These are phyloP conservation scores for Drosophila anceps DNA, from an alignment of 2,888 invertebrate genomes.

Conservation along the genomic window DNA sequence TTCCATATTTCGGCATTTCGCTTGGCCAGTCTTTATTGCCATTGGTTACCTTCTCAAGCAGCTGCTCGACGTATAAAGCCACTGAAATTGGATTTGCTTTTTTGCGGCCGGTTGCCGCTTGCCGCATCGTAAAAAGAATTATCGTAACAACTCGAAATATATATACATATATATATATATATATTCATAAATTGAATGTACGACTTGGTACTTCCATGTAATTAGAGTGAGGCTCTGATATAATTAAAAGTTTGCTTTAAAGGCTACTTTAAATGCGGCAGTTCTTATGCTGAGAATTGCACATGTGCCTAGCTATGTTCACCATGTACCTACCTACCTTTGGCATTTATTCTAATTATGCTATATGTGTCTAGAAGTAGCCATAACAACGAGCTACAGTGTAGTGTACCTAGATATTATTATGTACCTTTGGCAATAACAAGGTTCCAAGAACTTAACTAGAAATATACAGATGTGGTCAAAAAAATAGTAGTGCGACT, in stretches of 20 bases:
- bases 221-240: background rate
- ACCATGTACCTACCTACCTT: background rate
- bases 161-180: background rate
- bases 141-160: slow-evolving; percentile 18
- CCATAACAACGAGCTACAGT: no score
- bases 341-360: background rate
- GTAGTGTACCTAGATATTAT: background rate
- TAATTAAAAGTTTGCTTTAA: background rate
- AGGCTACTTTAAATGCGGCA: background rate
- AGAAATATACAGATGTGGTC: no score
- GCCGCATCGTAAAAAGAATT: slow-evolving; percentile 57
- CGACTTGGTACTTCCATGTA: background rate
- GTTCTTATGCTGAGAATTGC: background rate
- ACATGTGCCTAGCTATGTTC: background rate
- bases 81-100: slow-evolving; percentile 37
- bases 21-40: slow-evolving; percentile 25
- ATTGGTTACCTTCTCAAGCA: slow-evolving; percentile 29
- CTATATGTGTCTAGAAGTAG: background rate
- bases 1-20: slow-evolving; percentile 31
- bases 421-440: background rate
- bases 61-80: slow-evolving; percentile 37
- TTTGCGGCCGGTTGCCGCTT: slow-evolving; percentile 27
- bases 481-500: no score
- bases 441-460: no score
- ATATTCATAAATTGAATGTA: slow-evolving; percentile 2